Evolutionary conservation across 2,888 invertebrate genomes (phyloP).

Genomic region (Heliconius hortense): DNA sequence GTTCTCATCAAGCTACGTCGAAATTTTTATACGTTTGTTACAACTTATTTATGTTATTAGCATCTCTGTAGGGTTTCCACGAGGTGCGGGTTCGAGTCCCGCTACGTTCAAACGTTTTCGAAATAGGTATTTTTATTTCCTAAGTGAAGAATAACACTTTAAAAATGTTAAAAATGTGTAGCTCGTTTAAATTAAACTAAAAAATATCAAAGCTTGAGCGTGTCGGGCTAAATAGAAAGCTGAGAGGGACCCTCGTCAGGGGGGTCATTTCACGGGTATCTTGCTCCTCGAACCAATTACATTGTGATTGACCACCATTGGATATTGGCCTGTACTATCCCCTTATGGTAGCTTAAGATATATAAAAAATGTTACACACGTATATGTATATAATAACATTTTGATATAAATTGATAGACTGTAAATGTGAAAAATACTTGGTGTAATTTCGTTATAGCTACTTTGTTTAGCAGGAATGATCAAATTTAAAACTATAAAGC

Average conservation of each 20-base stretch:
- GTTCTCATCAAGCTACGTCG: too few relatives aligned
- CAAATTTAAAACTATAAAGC: too few relatives aligned
- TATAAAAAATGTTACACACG: not conserved
- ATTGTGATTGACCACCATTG: conserved; percentile 71
- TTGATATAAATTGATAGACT: not conserved
- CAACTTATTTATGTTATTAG: too few relatives aligned
- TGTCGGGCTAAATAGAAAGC: conserved; percentile 63
- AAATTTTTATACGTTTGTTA: too few relatives aligned
- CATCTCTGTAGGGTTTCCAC: too few relatives aligned
- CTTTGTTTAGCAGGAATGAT: too few relatives aligned
- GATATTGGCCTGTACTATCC: conserved; percentile 49
- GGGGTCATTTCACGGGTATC: conserved; percentile 79
- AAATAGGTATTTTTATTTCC: too few relatives aligned
- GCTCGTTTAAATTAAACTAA: conserved; percentile 14
- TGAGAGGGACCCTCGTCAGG: conserved; percentile 73
- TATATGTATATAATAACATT: not conserved
- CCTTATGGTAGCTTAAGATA: conserved; percentile 22
- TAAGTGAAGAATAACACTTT: too few relatives aligned
- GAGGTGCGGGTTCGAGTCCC: too few relatives aligned
- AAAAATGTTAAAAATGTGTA: not conserved
- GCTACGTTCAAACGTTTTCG: too few relatives aligned
- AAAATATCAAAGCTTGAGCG: conserved; percentile 41
- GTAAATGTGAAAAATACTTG: not conserved
- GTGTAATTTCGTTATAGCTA: too few relatives aligned
- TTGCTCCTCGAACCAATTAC: conserved; percentile 75